Base-by-base conservation (phyloP, 1,140 invertebrate genomes). In the Cryptotermes secundus region DNA sequence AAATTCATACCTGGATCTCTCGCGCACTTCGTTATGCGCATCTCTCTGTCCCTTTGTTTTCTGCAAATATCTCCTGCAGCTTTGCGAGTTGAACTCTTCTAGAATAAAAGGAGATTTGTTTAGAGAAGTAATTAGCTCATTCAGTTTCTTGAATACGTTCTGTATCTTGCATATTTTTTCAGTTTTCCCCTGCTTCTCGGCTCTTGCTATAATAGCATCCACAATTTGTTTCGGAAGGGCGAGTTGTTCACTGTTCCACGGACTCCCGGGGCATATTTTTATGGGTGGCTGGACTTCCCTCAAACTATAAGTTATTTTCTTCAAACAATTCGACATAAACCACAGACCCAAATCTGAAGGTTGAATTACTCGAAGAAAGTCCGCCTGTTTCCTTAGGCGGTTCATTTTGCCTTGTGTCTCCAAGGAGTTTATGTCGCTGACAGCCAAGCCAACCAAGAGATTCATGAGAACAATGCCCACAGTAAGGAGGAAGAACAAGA, bases 381-480 rank as follows among this genome's bases (percentile, higher is more conserved):
- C 83, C 0, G 72, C 83, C 36, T 83, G 83, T 38, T 83, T 83
- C n/a, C 83, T 42, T 14, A 83, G 42, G 31, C 83, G 49, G 72
- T 59, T 79, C n/a, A 79, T 83, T 84, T 91, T 91, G 9, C 92
- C 92, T 79, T 90, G 87, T 7, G 90, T 90, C 87, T 92, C 90
- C 82, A 93, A 88, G 85, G 91, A 91, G 86, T 92, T 91, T 35
- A 93, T 93, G 86, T 94, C 93, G 86, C 92, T 93, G 26, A 93
- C 93, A 49, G 93, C 93, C 49, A 94, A 89, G 86, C 92, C 93
- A 16, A 93, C 91, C 88, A 93, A 90, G 59, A 93, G 87, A 86
- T 93, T 93, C 91, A 93, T 93, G 26, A 94, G 87, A 6, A 93
- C 93, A 79, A 94, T 93, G 65, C 92, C 92, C n/a, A 91, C 92